These are phyloP conservation scores for Loris lydekkerianus DNA, from an alignment of 2,797 vertebrate genomes.

Conservation along the genomic window DNA sequence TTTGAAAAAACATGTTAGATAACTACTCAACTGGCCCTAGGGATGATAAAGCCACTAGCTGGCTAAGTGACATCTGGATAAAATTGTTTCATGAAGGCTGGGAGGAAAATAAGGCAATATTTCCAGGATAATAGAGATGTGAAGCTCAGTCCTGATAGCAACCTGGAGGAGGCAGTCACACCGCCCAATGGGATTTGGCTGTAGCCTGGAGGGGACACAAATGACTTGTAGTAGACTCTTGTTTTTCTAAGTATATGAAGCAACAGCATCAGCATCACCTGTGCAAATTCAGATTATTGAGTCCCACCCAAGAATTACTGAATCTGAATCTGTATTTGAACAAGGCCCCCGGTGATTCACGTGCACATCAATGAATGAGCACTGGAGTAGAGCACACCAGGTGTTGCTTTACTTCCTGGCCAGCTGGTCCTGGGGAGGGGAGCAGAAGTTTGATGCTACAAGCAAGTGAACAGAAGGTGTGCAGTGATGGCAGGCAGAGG, in stretches of 20 bases:
- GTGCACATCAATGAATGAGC: background rate
- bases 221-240: background rate
- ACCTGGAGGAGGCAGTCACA: background rate
- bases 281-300: background rate
- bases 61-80: background rate
- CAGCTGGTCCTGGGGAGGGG: background rate
- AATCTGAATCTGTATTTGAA: background rate
- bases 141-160: background rate
- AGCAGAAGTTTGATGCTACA: background rate
- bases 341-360: background rate
- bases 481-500: background rate
- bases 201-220: background rate
- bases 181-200: background rate
- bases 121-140: background rate
- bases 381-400: rapidly evolving
- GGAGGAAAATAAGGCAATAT: background rate
- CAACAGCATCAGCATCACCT: background rate
- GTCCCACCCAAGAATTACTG: background rate
- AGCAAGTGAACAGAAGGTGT: background rate
- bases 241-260: background rate
- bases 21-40: background rate
- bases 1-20: background rate
- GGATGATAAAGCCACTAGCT: background rate
- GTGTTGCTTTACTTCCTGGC: background rate
- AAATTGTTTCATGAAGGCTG: background rate